Evolutionary conservation across 2,888 invertebrate species (phyloP), one percentile per base, ranked within the genome.

Genomic region (Metellina segmentata): DNA sequence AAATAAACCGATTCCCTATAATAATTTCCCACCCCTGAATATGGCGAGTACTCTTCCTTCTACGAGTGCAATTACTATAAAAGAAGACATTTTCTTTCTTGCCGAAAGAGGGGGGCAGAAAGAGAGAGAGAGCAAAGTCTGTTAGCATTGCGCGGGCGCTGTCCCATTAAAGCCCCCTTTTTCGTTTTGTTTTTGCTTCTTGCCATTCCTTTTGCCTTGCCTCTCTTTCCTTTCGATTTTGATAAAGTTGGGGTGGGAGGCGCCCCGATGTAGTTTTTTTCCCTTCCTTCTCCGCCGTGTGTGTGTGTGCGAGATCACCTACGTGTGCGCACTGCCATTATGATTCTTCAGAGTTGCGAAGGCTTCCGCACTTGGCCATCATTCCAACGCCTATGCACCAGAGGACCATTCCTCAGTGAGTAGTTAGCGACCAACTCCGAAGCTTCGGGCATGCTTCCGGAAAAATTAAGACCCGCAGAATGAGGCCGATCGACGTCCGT

Each of bases 331-430:
- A 91, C 74, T 78, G 78, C 91, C 91, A 91, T 91, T 91, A 91
- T 91, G 91, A 91, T 78, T 87, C 87, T 77, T 91, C 81, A 75
- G 86, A 91, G 90, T 83, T 91, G 91, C 78, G 91, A 91, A 87
- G 91, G 87, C 83, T 91, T 91, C 91, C 87, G 91, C 90, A 90
- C 90, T 90, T 85, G 89, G 79, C 90, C 82, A 91, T 90, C 90
- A 90, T 90, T 85, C 81, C 69, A 88, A 75, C 81, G 87, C 51
- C 88, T 72, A 82, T 81, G 89, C 89, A 89, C 71, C 82, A 83
- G 78, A 78, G 82, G 81, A 53, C 52, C 90, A 91, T 86, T 86
- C 77, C 85, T 87, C 82, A 82, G 82, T 82, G 86, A 78, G 91
- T 87, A 91, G 91, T 91, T 91, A 91, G 91, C 87, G 75, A 72